Conservation (phyloP, 2,888 invertebrate genomes). For the Ormia ochracea region DNA sequence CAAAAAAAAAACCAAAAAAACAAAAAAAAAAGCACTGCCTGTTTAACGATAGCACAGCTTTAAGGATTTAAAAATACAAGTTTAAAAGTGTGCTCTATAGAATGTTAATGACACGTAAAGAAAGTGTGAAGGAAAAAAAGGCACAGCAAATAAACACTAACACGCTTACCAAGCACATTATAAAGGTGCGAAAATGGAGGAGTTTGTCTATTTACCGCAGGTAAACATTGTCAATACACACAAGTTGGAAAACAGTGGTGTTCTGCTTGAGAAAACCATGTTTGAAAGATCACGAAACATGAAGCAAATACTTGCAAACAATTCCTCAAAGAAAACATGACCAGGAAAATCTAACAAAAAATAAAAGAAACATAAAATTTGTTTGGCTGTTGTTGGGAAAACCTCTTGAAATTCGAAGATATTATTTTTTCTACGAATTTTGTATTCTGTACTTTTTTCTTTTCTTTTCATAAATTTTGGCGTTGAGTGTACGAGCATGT, state of each 20-base stretch:
- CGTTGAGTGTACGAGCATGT: not conserved
- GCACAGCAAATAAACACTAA: constrained; percentile 30
- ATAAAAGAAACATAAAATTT: not conserved
- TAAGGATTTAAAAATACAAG: constrained; percentile 29
- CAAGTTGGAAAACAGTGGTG: not conserved
- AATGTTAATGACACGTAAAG: constrained; percentile 57
- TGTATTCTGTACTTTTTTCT: not conserved
- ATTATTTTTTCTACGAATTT: constrained; percentile 32
- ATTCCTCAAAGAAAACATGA: constrained; percentile 17
- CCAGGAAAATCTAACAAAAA: not conserved
- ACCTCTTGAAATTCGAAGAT: constrained; percentile 25
- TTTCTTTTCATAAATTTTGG: not conserved
- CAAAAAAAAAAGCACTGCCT: too few species aligned
- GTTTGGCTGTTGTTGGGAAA: not conserved
- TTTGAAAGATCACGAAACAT: constrained; percentile 6
- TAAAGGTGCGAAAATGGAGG: constrained; percentile 64
- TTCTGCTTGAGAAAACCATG: not conserved
- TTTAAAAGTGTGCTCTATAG: constrained; percentile 30
- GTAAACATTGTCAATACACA: constrained; percentile 49
- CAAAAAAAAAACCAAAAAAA: too few species aligned
- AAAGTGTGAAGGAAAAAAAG: constrained; percentile 36
- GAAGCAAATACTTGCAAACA: not conserved
- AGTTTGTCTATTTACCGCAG: constrained; percentile 60
- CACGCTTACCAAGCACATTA: constrained; percentile 14
- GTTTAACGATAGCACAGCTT: constrained; percentile 3